phyloP scores from a whole-genome alignment of 2,888 invertebrate genomes.

The Apotomis betuletana region DNA sequence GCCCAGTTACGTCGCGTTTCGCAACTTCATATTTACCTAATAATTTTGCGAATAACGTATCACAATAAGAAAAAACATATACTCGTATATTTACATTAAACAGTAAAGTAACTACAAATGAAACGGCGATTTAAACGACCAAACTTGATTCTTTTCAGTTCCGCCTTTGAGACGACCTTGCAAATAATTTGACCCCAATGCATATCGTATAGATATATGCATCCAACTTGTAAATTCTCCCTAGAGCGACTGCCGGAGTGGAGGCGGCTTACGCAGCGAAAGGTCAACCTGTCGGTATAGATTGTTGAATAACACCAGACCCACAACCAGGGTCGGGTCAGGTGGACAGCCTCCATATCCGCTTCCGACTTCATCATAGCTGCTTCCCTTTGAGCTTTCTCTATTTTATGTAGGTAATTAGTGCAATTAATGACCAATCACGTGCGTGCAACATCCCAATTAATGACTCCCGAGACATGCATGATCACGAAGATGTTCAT shows the following conservation, averaged over 20 bases:
- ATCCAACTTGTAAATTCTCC: constrained; percentile 16
- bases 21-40: not conserved
- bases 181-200: constrained; percentile 3
- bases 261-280: constrained; percentile 49
- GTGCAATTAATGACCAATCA: constrained; percentile 42
- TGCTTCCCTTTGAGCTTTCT: constrained; percentile 67
- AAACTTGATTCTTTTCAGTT: constrained; percentile 6
- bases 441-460: constrained; percentile 40
- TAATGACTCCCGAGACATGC: constrained; percentile 47
- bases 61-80: too few relatives aligned
- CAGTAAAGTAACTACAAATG: not conserved
- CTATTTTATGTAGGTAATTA: constrained; percentile 67
- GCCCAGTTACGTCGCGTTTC: not conserved
- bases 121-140: constrained; percentile 2
- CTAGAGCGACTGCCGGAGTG: constrained; percentile 20
- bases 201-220: constrained; percentile 3
- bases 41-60: too few relatives aligned
- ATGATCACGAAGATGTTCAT: constrained; percentile 48
- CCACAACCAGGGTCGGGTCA: constrained; percentile 68
- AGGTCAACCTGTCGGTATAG: constrained; percentile 71
- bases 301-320: constrained; percentile 72
- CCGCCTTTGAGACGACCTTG: constrained; percentile 25
- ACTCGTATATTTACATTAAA: too few relatives aligned
- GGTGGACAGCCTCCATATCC: constrained; percentile 69
- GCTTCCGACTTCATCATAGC: constrained; percentile 67